Percentiles rank a stretch among this genome's conserved stretches.
These are phyloP conservation scores for Ptilorrhoa leucosticta DNA, from an alignment of 2,113 vertebrate genomes.

Conservation along the genomic window DNA sequence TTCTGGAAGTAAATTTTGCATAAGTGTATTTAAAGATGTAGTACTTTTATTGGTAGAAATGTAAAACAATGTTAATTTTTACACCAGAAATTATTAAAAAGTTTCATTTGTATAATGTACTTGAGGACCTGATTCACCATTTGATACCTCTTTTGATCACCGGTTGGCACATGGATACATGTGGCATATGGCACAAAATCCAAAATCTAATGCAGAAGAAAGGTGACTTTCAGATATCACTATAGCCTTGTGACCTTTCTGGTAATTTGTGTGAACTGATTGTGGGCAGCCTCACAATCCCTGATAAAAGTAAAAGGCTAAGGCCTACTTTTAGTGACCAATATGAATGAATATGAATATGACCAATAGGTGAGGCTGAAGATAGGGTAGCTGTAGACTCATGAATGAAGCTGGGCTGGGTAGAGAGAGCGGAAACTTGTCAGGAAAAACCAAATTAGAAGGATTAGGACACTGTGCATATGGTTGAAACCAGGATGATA, in stretches of 20 bases:
- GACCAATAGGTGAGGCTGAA: not conserved
- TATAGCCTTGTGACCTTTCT: not conserved
- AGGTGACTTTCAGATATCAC: not conserved
- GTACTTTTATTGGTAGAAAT: not conserved
- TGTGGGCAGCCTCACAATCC: not conserved
- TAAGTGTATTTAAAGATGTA: not conserved
- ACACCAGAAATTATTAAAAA: not conserved
- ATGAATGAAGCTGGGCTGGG: not conserved
- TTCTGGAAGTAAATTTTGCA: not conserved
- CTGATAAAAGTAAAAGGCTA: not conserved
- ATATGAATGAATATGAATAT: not conserved
- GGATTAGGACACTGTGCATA: not conserved
- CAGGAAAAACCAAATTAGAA: not conserved
- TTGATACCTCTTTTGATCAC: not conserved
- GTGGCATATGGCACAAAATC: not conserved
- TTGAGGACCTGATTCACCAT: not conserved
- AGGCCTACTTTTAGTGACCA: not conserved
- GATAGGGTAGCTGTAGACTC: not conserved
- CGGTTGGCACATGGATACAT: not conserved
- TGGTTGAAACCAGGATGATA: not conserved
- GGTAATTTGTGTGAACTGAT: not conserved
- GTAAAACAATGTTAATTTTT: not conserved
- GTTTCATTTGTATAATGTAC: not conserved
- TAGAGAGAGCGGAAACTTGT: not conserved
- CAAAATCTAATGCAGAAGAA: not conserved